Conservation (phyloP, 2,113 vertebrate species). For the Harpagus bidentatus region DNA sequence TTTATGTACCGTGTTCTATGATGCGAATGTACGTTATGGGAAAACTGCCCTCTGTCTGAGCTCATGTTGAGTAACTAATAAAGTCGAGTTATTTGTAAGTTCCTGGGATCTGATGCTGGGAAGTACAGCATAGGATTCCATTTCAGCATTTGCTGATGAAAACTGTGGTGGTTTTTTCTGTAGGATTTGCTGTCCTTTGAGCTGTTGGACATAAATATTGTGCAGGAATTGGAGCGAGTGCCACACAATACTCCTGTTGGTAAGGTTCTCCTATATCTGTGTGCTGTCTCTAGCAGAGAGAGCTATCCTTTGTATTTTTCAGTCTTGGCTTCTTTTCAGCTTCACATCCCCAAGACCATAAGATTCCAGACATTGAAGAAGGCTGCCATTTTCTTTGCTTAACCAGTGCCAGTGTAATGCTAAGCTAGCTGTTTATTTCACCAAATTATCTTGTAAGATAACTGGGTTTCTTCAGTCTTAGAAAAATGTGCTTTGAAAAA, state of each 20-base stretch:
- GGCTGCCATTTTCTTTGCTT: neutral
- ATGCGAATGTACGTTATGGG: fast-evolving
- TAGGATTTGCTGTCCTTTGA: conserved; percentile 97
- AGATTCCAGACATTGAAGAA: neutral
- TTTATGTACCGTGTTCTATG: neutral
- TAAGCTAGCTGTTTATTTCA: neutral
- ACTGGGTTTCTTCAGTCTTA: neutral
- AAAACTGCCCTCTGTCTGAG: neutral
- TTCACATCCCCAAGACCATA: neutral
- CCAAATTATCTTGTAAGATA: neutral
- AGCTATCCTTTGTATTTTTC: neutral
- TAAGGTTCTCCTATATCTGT: conserved; percentile 53
- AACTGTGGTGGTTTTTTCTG: neutral
- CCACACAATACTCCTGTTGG: conserved; percentile 93
- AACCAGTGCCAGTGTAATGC: neutral
- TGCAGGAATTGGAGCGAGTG: conserved; percentile 92
- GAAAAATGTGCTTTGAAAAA: neutral
- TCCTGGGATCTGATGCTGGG: neutral
- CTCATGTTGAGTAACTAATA: neutral
- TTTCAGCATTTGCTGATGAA: neutral
- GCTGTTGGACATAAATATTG: conserved; percentile 95
- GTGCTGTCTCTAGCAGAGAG: neutral
- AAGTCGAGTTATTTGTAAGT: neutral
- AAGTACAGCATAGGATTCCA: neutral
- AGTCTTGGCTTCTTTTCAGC: neutral